A percentile compares a stretch with the other conserved stretches of the same genome.
phyloP scores from a whole-genome alignment of 1,140 invertebrate species.

The Cheumatopsyche charites region DNA sequence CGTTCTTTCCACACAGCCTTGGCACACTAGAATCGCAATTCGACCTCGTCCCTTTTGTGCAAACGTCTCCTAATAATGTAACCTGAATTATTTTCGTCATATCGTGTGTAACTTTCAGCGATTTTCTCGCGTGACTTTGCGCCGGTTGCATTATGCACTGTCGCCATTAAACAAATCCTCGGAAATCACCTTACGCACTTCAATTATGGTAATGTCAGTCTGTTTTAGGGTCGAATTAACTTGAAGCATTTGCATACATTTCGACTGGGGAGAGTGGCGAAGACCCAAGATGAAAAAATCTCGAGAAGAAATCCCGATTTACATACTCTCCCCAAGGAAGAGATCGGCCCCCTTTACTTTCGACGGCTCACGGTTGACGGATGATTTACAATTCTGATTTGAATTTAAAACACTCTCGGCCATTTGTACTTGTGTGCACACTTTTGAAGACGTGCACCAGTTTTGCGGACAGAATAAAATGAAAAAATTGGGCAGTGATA shows the following conservation, averaged over 20 bases:
- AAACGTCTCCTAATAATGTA: too few species aligned
- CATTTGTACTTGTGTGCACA: neutral
- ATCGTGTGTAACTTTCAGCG: too few species aligned
- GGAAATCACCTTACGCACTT: slow-evolving; percentile 35
- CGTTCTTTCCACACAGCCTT: neutral
- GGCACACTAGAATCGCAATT: too few species aligned
- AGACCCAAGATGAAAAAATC: neutral
- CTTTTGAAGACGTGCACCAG: too few species aligned
- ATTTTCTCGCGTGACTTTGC: neutral
- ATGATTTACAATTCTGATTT: slow-evolving; percentile 50
- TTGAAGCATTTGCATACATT: slow-evolving; percentile 46
- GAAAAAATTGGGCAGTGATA: neutral
- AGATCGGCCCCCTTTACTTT: slow-evolving; percentile 37
- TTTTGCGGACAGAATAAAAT: too few species aligned
- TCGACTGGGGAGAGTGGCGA: slow-evolving; percentile 33
- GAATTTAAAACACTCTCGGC: slow-evolving; percentile 44
- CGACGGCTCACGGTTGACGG: slow-evolving; percentile 38
- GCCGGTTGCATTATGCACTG: neutral
- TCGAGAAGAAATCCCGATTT: slow-evolving; percentile 37
- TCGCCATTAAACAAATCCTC: slow-evolving; percentile 20
- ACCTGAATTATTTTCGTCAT: too few species aligned
- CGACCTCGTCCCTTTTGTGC: too few species aligned
- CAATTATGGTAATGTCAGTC: slow-evolving; percentile 45
- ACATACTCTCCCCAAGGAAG: slow-evolving; percentile 43
- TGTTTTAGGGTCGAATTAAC: slow-evolving; percentile 48